Evolutionary conservation across 2,797 vertebrate species (phyloP), one percentile per base, ranked within the genome.

Genomic region (Lagorchestes hirsutus): DNA sequence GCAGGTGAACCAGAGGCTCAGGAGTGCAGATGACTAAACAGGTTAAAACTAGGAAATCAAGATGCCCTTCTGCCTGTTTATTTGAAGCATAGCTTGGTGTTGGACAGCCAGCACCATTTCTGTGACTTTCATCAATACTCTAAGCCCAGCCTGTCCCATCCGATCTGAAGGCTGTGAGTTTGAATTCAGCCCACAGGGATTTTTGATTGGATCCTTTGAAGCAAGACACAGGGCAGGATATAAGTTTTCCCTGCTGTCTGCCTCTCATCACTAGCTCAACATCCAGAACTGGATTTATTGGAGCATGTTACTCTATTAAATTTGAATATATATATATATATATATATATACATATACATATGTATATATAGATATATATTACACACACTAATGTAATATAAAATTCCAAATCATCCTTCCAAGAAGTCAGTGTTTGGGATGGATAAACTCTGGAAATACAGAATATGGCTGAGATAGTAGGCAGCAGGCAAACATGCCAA

Each of bases 261-360:
- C 92, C 94, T 96, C 58, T 94, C 92, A 95, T 94, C 52, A n/a
- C n/a, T 54, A 62, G n/a, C 50, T 94, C 91, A 91, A 95, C 97
- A 95, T 54, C 40, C 74, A 87, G 94, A 18, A 87, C 52, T 62
- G 74, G 93, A 67, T 92, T 95, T 93, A 96, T 91, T 93, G 56
- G 57, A 90, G 82, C 57, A 90, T 94, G 90, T 52, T 52, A 52
- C 52, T 52, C 52, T 52, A 52, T 52, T 52, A 52, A 52, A 52
- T 52, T 52, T 52, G 6, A 9, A 52, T 52, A 52, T 52, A 52
- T 52, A 52, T 52, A 52, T 52, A 52, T 52, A 5, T 52, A 46
- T 46, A 46, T 46, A 46, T 46, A 46, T 46, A 46, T 46, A 46
- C 2, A 46, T 46, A 46, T 46, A 46, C 2, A 46, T 46, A n/a